A percentile compares a stretch with the other conserved stretches of the same genome.
These are phyloP conservation scores for Microcebus griseorufus DNA, from an alignment of 2,113 vertebrate species.

Conservation along the genomic window DNA sequence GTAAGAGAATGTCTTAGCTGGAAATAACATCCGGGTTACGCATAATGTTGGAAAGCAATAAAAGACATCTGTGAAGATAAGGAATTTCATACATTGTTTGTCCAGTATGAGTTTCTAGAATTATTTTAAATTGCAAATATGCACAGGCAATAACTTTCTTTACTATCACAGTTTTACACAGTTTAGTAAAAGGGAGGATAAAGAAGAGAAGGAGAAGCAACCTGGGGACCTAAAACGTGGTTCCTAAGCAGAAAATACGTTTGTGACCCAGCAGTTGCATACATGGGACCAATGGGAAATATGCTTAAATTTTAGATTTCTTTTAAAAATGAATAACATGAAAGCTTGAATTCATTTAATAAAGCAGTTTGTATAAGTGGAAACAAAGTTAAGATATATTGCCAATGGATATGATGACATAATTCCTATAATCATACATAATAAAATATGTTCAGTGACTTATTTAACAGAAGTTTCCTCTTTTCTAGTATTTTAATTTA, in stretches of 20 bases:
- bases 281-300: background rate
- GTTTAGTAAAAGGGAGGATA: background rate
- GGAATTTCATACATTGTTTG: background rate
- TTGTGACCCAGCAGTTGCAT: background rate
- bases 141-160: background rate
- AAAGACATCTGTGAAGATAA: background rate
- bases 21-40: background rate
- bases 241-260: background rate
- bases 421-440: background rate
- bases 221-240: background rate
- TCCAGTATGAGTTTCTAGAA: background rate
- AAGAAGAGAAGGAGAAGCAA: background rate
- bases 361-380: background rate
- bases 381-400: background rate
- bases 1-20: background rate
- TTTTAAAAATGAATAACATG: background rate
- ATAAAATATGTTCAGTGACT: background rate
- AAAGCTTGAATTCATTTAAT: background rate
- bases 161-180: background rate
- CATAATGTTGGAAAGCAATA: background rate
- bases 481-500: background rate
- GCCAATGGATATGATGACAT: background rate
- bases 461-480: background rate
- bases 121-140: background rate
- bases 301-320: background rate